Evolutionary conservation across 1,140 invertebrate species (phyloP).

Genomic region (Steinernema feltiae): DNA sequence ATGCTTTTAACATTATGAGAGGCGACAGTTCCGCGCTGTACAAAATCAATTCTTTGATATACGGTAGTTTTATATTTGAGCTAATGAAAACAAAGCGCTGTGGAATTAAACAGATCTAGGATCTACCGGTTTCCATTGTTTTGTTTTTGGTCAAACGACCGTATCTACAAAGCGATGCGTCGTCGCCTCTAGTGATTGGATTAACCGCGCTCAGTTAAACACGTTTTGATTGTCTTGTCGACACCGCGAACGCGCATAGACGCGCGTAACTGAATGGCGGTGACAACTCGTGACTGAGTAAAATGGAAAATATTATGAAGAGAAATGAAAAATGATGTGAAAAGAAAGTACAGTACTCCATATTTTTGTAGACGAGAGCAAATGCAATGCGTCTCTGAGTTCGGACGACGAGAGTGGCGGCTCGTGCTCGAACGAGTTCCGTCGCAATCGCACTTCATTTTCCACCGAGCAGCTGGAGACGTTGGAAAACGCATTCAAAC

Average conservation of each 20-base stretch:
- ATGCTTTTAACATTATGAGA: background rate
- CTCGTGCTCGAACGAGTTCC: conserved; percentile 14
- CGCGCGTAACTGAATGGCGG: background rate
- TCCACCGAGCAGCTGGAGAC: conserved; percentile 97
- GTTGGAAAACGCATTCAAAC: conserved; percentile 77
- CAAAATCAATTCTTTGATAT: too few species aligned
- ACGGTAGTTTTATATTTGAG: background rate
- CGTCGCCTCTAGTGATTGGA: conserved; percentile 4
- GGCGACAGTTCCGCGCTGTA: too few species aligned
- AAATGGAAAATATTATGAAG: background rate
- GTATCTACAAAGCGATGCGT: conserved; percentile 3
- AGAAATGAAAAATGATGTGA: background rate
- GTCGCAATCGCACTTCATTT: conserved; percentile 95
- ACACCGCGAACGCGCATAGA: background rate
- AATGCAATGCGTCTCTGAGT: background rate
- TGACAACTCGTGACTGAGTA: background rate
- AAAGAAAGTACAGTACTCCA: background rate
- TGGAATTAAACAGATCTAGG: background rate
- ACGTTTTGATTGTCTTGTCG: background rate
- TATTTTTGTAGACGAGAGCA: conserved; percentile 6
- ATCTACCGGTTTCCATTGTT: conserved; percentile 7
- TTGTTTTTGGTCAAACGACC: conserved; percentile 11
- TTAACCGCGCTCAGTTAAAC: conserved; percentile 8
- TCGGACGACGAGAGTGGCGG: background rate
- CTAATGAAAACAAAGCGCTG: background rate